Evolutionary conservation across 2,888 invertebrate species (phyloP).

Genomic region (Anoplius nigerrimus): DNA sequence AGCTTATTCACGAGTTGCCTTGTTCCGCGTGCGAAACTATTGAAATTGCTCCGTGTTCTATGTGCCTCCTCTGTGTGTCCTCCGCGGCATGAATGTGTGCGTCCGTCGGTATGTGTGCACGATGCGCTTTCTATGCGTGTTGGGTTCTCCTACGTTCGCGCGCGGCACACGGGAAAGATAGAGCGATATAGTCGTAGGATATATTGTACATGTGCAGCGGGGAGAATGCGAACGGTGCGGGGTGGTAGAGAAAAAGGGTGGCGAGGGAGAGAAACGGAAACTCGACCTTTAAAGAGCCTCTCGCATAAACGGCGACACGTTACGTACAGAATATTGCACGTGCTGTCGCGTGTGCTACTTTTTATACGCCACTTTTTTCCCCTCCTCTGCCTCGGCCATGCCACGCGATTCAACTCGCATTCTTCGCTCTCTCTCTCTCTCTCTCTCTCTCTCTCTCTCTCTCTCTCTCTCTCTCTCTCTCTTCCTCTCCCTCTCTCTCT

Average conservation of each 20-base stretch:
- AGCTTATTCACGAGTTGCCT: slow-evolving; percentile 1
- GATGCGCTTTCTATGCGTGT: too few species aligned
- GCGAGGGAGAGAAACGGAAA: slow-evolving; percentile 2
- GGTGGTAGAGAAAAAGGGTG: neutral
- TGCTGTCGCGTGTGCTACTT: slow-evolving; percentile 14
- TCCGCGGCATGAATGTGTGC: too few species aligned
- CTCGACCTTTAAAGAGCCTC: slow-evolving; percentile 12
- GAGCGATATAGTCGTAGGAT: neutral
- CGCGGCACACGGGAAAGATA: neutral
- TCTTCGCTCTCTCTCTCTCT: neutral
- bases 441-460: neutral
- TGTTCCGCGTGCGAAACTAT: slow-evolving; percentile 7
- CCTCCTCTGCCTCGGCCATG: neutral
- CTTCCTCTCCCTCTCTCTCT: neutral
- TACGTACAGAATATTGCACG: slow-evolving; percentile 16
- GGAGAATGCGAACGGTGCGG: neutral
- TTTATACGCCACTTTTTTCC: slow-evolving; percentile 11
- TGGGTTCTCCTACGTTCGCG: too few species aligned
- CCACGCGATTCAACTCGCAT: neutral
- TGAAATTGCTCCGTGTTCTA: neutral
- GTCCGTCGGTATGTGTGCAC: too few species aligned
- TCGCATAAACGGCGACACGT: slow-evolving; percentile 12
- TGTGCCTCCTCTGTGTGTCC: too few species aligned
- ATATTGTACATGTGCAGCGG: neutral
- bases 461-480: neutral